Base-by-base conservation (phyloP, 2,113 vertebrate genomes). In the Tachycineta bicolor region DNA sequence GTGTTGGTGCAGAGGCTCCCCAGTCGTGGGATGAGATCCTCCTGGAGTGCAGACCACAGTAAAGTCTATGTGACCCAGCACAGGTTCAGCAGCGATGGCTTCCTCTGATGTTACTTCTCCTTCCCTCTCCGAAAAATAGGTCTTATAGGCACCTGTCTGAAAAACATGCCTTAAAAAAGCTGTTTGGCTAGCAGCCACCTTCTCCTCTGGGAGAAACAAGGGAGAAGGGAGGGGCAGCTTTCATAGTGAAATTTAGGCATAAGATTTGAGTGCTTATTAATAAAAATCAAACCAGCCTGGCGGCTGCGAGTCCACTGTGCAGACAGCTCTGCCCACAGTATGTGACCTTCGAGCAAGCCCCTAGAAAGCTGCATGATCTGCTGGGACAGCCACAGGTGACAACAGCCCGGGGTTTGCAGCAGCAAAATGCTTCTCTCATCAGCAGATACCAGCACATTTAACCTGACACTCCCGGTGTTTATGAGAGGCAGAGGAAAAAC, bases 141-240 rank as follows among this genome's bases (percentile, higher is more conserved):
- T 71, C 63, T 85, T 85, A n/a, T 47, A 93, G 50, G 63, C 83
- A 96, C 55, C 90, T 90, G 68, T 58, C 75, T 85, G 11, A 74
- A 84, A 94, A 91, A 67, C 24, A 28, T 3, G 24, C 19, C 39
- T 91, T 74, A 19, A 81, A 88, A 93, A 78, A 89, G 59, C 43
- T 55, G 8, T 29, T 90, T 93, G 75, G 37, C 82, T 67, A 28
- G 21, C 62, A 94, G 88, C 60, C 56, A 71, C 26, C 44, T 83
- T 83, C 24, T 76, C 41, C 47, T 60, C 64, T 49, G 63, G 74
- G 47, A 71, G 44, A 70, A 60, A 81, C 0, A 6, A 64, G 43
- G 18, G 58, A 79, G 63, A 53, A 84, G n/a, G 25, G 19, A 60
- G 50, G 20, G 59, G 67, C 8, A 73, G 25, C 0, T 50, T 74